A percentile compares a stretch with the other conserved stretches of the same genome.
Evolutionary conservation across 2,797 vertebrate species (phyloP).

Genomic region (Bradypus variegatus): DNA sequence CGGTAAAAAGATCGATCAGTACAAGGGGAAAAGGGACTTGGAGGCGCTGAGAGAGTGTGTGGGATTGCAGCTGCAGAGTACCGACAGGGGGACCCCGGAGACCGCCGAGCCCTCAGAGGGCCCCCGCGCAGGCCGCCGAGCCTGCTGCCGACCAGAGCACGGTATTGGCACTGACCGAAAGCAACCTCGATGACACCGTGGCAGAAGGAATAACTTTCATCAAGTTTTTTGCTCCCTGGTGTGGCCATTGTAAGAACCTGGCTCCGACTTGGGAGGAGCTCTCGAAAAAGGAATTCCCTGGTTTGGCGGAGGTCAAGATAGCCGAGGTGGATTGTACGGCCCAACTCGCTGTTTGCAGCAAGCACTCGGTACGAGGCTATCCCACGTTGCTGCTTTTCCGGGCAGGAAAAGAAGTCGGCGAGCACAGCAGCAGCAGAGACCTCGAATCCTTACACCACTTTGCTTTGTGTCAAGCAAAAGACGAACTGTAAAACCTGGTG

Average conservation of each 20-base stretch:
- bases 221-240: constrained; percentile 99
- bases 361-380: constrained; percentile 91
- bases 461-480: constrained; percentile 88
- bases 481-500: constrained; percentile 82
- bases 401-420: constrained; percentile 83
- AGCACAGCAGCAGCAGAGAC: constrained; percentile 88
- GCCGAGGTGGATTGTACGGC: constrained; percentile 95
- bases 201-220: constrained; percentile 90
- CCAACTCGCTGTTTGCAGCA: constrained; percentile 87
- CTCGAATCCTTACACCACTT: constrained; percentile 88
- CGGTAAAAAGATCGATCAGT: constrained; percentile 93
- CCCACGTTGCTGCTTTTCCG: constrained; percentile 91
- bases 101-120: constrained; percentile 48
- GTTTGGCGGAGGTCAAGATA: constrained; percentile 88
- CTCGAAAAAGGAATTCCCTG: constrained; percentile 89
- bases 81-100: constrained; percentile 45
- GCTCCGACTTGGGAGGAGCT: constrained; percentile 94
- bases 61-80: constrained; percentile 81
- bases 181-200: constrained; percentile 85
- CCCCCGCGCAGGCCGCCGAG: constrained; percentile 48
- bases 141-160: constrained; percentile 73
- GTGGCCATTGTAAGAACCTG: constrained; percentile 96
- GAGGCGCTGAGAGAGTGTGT: constrained; percentile 93
- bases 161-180: constrained; percentile 85
- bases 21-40: constrained; percentile 94